Evolutionary conservation across 2,888 invertebrate genomes (phyloP).

Genomic region (Sphaerophoria rueppellii): DNA sequence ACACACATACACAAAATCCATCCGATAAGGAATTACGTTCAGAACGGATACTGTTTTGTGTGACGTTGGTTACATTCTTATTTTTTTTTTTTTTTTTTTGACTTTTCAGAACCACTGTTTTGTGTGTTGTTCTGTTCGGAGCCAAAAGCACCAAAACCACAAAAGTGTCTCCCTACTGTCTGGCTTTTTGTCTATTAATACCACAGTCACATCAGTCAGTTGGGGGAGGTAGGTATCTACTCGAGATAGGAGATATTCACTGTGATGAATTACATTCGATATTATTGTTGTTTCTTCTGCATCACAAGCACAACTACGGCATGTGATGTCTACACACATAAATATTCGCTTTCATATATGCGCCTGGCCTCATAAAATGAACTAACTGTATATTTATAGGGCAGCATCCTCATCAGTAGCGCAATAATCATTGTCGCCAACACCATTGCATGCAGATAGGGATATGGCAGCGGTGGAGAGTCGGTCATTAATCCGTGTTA

Average conservation of each 20-base stretch:
- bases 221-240: neutral
- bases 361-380: too few species aligned
- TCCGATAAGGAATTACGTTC: conserved; percentile 55
- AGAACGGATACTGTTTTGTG: too few species aligned
- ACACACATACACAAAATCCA: conserved; percentile 37
- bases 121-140: conserved; percentile 17
- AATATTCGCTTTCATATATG: too few species aligned
- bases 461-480: conserved; percentile 14
- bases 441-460: conserved; percentile 14
- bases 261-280: conserved; percentile 58
- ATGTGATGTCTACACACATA: neutral
- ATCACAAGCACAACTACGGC: neutral
- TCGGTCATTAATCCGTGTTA: conserved; percentile 68
- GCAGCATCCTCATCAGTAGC: conserved; percentile 54
- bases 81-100: neutral
- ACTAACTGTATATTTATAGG: neutral
- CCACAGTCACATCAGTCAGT: neutral
- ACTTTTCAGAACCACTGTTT: conserved; percentile 16
- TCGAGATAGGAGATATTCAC: neutral
- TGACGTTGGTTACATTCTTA: too few species aligned
- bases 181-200: conserved; percentile 65
- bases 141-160: conserved; percentile 49
- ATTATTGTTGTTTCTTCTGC: conserved; percentile 39
- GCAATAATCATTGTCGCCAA: conserved; percentile 52
- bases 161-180: conserved; percentile 62